Conservation (phyloP, 2,113 vertebrate genomes). For the Psilopsiagon aurifrons region DNA sequence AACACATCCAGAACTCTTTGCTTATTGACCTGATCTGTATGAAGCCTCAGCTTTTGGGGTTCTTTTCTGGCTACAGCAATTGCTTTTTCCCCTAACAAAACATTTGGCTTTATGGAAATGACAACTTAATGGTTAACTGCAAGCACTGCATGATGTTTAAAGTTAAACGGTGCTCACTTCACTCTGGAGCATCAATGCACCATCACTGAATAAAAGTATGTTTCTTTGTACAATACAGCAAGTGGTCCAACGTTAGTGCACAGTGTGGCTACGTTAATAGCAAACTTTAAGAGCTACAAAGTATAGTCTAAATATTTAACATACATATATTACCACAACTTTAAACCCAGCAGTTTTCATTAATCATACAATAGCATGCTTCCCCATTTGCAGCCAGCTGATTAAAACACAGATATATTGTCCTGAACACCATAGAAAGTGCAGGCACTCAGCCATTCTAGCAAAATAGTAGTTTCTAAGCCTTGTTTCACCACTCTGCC, state of each 20-base stretch:
- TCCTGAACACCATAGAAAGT: not conserved
- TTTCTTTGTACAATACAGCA: not conserved
- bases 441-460: not conserved
- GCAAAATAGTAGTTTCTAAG: not conserved
- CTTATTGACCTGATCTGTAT: constrained; percentile 3
- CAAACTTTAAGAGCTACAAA: not conserved
- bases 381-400: constrained; percentile 10
- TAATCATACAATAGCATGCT: not conserved
- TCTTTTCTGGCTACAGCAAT: not conserved
- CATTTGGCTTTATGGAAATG: constrained; percentile 14
- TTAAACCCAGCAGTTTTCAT: not conserved
- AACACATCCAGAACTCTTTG: not conserved
- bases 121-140: not conserved
- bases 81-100: constrained; percentile 26
- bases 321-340: not conserved
- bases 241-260: not conserved
- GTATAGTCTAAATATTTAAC: not conserved
- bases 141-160: not conserved
- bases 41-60: not conserved
- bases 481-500: not conserved
- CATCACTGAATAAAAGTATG: not conserved
- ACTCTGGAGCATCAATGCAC: not conserved
- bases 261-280: not conserved
- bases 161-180: not conserved
- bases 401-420: constrained; percentile 22